Conservation (phyloP, 2,888 invertebrate species). For the Andrena trimmerana region DNA sequence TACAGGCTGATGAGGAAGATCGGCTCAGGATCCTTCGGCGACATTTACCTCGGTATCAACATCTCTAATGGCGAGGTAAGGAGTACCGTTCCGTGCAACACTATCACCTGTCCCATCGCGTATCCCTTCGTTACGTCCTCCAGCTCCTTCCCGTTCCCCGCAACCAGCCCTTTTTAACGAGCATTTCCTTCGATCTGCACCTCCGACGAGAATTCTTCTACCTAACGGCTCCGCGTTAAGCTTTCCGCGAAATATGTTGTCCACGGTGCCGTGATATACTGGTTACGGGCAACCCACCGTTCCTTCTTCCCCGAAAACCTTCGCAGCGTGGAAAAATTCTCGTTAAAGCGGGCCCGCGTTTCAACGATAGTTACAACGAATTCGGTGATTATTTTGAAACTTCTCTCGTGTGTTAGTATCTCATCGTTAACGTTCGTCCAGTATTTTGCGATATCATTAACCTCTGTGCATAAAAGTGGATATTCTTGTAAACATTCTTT, state of each 20-base stretch:
- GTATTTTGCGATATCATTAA: constrained; percentile 24
- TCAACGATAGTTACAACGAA: background rate
- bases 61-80: constrained; percentile 95
- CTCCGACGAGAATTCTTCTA: background rate
- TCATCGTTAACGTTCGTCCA: constrained; percentile 5
- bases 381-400: constrained; percentile 12
- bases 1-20: constrained; percentile 98
- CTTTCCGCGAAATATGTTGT: constrained; percentile 40
- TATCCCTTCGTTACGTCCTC: constrained; percentile 18
- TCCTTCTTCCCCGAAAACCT: constrained; percentile 5
- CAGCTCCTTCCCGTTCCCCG: constrained; percentile 11
- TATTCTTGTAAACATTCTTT: constrained; percentile 33
- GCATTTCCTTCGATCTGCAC: background rate
- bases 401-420: background rate
- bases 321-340: background rate
- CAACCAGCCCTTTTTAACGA: constrained; percentile 9
- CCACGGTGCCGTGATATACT: constrained; percentile 26
- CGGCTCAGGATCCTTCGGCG: constrained; percentile 99
- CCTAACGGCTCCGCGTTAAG: constrained; percentile 5
- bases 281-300: constrained; percentile 15
- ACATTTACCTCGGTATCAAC: constrained; percentile 98
- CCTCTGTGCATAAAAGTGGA: constrained; percentile 27
- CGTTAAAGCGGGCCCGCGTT: background rate
- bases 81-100: constrained; percentile 57
- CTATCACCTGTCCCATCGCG: constrained; percentile 40